Conservation (phyloP, 2,113 vertebrate species). For the Pardalotus punctatus region DNA sequence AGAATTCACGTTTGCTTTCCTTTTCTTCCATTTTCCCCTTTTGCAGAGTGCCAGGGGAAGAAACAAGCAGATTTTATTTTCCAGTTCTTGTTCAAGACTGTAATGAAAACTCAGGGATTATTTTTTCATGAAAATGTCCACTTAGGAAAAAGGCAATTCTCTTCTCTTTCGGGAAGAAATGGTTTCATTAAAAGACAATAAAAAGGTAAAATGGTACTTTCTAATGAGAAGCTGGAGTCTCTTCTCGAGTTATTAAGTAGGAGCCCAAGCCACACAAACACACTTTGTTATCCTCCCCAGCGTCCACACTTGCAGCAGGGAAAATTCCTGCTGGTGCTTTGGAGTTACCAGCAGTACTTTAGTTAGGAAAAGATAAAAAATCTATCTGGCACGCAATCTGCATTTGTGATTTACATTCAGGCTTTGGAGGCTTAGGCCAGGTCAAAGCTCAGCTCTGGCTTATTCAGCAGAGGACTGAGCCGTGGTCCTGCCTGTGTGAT, state of each 20-base stretch:
- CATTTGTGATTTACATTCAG: background rate
- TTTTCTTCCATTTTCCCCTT: background rate
- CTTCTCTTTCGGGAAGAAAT: background rate
- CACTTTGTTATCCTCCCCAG: background rate
- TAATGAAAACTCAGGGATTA: background rate
- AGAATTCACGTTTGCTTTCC: background rate
- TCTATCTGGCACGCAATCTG: background rate
- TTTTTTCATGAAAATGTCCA: slow-evolving; percentile 11
- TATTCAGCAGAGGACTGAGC: background rate
- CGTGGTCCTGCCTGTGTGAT: background rate
- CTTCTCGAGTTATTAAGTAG: background rate
- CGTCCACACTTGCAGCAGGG: background rate
- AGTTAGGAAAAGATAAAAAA: background rate
- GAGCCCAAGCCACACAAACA: background rate
- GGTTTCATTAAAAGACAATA: background rate
- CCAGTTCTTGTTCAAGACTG: background rate
- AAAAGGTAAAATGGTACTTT: background rate
- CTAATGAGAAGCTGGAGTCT: background rate
- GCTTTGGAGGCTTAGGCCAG: background rate
- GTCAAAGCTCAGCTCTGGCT: background rate
- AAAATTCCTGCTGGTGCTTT: background rate
- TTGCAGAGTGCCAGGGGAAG: background rate
- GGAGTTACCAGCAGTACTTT: background rate
- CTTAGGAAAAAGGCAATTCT: background rate
- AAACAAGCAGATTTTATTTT: background rate